Evolutionary conservation across 2,797 vertebrate species (phyloP), one percentile per base, ranked within the genome.

Genomic region (Megaceryle alcyon): DNA sequence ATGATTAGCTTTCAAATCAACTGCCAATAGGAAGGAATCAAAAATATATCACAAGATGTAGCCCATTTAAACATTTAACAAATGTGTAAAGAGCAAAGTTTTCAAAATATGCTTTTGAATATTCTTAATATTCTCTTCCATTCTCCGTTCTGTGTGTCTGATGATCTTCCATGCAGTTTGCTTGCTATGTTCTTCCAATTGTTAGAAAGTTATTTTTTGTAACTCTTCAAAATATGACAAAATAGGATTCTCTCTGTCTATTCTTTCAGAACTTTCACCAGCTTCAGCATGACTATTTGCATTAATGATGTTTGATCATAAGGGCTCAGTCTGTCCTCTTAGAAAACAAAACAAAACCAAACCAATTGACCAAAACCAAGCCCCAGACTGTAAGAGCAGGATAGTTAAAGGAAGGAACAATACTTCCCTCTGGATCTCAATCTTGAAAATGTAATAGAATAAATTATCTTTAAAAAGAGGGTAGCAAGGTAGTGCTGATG

Each of bases 301-400:
- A 41, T 75, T 23, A 84, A 68, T 1, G 31, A 66, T 6, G 3
- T 75, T 68, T 51, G 21, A 28, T 12, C 16, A 11, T 35, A 84
- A 68, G 3, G 33, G 2, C 11, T 69, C 29, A 4, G 0, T 43
- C 20, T 68, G 2, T 57, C 26, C 6, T 71, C 60, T 66, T 33
- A 51, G 46, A 28, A n/a, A 5, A 46, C 26, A 51, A 51, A 51
- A 8, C 1, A 13, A 51, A 18, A 3, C 4, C 19, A 15, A 26
- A 35, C 4, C 1, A 37, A 60, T 1, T 54, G 78, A 57, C 1
- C 60, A 81, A 73, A 77, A 23, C 5, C 12, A 81, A 75, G 29
- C 1, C 3, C 4, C 14, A 26, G 17, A 10, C 5, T 33, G 5
- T 10, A 43, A 12, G 6, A 61, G 6, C 7, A 57, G 4, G 18